These are phyloP conservation scores for Stylophora pistillata DNA, from an alignment of 64 coral and sea anemone genomes.

Conservation along the genomic window DNA sequence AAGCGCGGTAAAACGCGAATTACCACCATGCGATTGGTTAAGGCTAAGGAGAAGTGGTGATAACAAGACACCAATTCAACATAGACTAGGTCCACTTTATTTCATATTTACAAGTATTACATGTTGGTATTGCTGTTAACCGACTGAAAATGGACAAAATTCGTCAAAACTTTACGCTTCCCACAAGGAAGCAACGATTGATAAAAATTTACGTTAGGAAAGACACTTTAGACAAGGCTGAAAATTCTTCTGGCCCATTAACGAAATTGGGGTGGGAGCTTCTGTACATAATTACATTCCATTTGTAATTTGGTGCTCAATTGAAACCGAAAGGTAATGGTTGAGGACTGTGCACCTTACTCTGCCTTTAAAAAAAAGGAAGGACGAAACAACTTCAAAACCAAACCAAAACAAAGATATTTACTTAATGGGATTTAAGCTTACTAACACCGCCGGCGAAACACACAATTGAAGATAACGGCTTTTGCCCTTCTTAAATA, in stretches of 20 bases:
- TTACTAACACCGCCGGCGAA: not conserved
- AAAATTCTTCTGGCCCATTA: not conserved
- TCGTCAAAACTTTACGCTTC: conserved; percentile 2
- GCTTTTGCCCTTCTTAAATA: not conserved
- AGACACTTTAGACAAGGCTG: not conserved
- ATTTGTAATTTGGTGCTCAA: not conserved
- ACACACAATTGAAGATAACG: not conserved
- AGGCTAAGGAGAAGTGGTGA: not conserved
- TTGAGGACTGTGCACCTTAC: not conserved
- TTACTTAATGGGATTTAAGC: not conserved
- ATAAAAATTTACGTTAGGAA: not conserved
- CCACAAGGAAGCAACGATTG: conserved; percentile 8
- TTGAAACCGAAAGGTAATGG: not conserved
- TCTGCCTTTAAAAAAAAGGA: not conserved
- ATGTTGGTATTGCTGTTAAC: not conserved
- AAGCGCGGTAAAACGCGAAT: too few relatives aligned
- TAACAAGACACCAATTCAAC: not conserved
- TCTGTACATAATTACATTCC: conserved; percentile 52
- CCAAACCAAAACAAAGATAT: not conserved
- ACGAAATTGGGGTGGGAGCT: conserved; percentile 3
- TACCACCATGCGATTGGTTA: not conserved
- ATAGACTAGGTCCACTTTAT: conserved; percentile 11
- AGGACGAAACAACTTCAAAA: not conserved
- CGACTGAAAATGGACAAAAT: conserved; percentile 19
- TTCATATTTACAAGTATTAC: conserved; percentile 49